Base-by-base conservation (phyloP, 2,888 invertebrate genomes). In the Himalopsyche japonica region DNA sequence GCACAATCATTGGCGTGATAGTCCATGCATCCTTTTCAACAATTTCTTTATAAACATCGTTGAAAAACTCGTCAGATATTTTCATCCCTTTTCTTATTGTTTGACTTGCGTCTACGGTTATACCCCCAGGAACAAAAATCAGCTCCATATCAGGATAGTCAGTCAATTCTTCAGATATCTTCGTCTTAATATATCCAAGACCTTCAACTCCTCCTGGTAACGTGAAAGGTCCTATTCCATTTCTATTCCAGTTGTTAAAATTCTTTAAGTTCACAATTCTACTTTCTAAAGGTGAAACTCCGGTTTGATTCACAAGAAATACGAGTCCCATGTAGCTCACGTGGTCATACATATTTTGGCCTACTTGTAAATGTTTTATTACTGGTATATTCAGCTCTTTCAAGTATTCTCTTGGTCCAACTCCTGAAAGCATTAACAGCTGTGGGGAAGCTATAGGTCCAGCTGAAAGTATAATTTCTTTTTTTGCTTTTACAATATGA, bases 371-470 rank as follows among this genome's bases (percentile, higher is more conserved):
- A 87, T 95, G 92, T 86, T 93, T 90, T 2, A 95, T 88, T 0
- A 95, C 89, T 0, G 94, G 93, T 86, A 95, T 92, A 0, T 92
- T 91, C 0, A 93, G 89, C 4, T 92, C 90, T 32, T 89, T 88
- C 1, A 95, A 89, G 88, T 95, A 92, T 70, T 93, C 89, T 85
- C 88, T 90, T 0, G 94, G 94, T 1, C 94, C 94, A n/a, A 94
- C 89, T 0, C 97, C 97, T 7, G 97, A 97, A 6, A 98, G 90
- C 96, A 98, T 97, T 15, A 98, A 92, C 3, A 98, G 89, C 89
- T 98, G 98, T 0, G 98, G 97, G 0, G 97, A 96, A 88, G 96
- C 97, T 87, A 98, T 95, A 1, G 97, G 94, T 0, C 98, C 98
- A 1, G 97, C 97, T 18, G 96, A 95, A 24, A 98, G 88, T 82